phyloP scores from a whole-genome alignment of 2,888 invertebrate species.

The Amblyjoppa fuscipennis region DNA sequence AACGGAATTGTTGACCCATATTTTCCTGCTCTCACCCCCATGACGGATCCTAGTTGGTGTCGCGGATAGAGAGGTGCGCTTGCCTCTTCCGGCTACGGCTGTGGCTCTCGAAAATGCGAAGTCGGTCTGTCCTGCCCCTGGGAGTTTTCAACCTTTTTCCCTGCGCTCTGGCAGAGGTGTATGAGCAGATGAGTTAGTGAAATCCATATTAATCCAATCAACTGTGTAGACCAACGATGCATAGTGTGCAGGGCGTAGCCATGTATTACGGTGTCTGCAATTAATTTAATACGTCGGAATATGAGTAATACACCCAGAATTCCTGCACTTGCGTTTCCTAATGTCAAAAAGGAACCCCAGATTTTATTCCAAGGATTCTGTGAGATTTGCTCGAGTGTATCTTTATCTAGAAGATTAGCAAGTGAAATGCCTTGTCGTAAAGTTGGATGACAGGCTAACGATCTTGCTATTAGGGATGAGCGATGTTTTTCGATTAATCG shows the following conservation, averaged over 20 bases:
- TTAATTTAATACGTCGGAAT: conserved; percentile 31
- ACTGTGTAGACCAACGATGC: conserved; percentile 7
- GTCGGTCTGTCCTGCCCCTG: neutral
- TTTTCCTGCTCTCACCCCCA: neutral
- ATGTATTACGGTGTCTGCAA: conserved; percentile 6
- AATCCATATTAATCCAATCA: conserved; percentile 32
- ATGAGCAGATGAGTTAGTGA: conserved; percentile 12
- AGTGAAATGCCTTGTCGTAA: conserved; percentile 16
- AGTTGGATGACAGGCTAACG: neutral
- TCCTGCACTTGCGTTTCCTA: conserved; percentile 60
- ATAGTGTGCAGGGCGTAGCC: conserved; percentile 31
- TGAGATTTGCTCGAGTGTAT: conserved; percentile 31
- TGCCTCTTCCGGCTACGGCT: neutral
- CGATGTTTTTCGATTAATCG: too few species aligned
- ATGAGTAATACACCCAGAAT: conserved; percentile 40
- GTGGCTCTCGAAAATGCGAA: neutral
- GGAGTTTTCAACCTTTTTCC: neutral
- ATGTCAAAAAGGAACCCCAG: conserved; percentile 44
- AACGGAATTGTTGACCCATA: neutral
- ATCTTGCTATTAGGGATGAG: neutral
- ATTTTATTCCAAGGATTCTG: conserved; percentile 26
- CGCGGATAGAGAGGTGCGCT: neutral
- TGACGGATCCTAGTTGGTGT: neutral
- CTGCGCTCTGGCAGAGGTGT: neutral
- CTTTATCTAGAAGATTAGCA: conserved; percentile 46